phyloP scores from a whole-genome alignment of 2,113 vertebrate genomes.

The Chiloscyllium plagiosum region DNA sequence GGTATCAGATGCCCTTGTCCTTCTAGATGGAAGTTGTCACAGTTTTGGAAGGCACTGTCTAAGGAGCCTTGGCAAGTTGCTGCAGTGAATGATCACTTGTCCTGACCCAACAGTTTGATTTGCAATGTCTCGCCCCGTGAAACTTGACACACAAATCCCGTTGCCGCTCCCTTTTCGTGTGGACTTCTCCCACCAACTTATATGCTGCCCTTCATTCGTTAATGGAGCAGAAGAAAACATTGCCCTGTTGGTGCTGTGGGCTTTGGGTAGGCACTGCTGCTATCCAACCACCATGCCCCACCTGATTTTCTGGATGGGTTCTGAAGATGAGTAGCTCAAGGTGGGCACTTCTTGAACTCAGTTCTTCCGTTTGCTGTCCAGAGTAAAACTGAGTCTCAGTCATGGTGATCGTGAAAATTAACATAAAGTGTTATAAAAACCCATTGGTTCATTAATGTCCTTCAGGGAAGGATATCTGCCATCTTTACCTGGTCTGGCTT shows the following conservation, averaged over 20 bases:
- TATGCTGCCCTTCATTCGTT: not conserved
- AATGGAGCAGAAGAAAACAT: not conserved
- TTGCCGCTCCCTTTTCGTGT: constrained; percentile 15
- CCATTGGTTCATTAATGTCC: no score
- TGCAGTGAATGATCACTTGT: not conserved
- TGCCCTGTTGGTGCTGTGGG: not conserved
- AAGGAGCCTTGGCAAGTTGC: not conserved
- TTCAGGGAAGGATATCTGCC: no score
- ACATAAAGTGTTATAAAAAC: no score
- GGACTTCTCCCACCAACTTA: not conserved
- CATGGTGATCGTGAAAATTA: no score
- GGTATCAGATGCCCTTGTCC: not conserved
- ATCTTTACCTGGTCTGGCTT: no score
- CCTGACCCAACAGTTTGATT: not conserved
- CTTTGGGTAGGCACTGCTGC: not conserved
- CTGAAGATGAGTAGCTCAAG: not conserved
- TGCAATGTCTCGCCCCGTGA: not conserved
- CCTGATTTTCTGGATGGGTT: not conserved
- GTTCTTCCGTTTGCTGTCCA: not conserved
- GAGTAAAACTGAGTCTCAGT: not conserved
- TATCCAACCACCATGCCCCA: not conserved
- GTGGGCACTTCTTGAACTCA: not conserved
- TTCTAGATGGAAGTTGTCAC: not conserved
- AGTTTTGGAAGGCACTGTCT: not conserved
- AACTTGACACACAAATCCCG: not conserved